Conservation (phyloP, 2,113 vertebrate species). For the Perca schrenkii region DNA sequence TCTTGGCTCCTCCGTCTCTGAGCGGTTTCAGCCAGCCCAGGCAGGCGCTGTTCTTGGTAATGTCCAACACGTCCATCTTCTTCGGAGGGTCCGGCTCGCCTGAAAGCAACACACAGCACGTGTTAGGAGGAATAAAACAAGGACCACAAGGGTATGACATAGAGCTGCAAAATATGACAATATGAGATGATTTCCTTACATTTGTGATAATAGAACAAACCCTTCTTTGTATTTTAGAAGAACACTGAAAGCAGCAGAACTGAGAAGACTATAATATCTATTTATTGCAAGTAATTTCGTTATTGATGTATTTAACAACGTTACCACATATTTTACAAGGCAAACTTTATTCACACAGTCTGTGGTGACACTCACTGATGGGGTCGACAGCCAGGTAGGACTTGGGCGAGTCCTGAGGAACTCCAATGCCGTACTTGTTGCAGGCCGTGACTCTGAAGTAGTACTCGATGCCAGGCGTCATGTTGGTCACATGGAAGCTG, state of each 20-base stretch:
- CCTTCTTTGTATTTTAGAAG: no score
- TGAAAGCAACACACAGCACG: constrained; percentile 58
- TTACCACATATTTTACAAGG: no score
- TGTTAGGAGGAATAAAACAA: background rate
- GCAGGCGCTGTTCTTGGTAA: constrained; percentile 93
- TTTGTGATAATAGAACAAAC: no score
- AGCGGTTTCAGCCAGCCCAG: constrained; percentile 95
- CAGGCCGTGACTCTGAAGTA: constrained; percentile 96
- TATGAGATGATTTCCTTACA: no score
- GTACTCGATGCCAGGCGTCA: constrained; percentile 93
- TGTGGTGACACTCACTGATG: constrained; percentile 88
- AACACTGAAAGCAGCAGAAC: no score
- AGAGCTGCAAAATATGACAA: no score
- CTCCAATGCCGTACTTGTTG: constrained; percentile 96
- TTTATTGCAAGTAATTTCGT: no score
- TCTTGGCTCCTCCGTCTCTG: constrained; percentile 95
- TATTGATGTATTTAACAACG: no score
- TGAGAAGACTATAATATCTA: no score
- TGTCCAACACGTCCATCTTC: constrained; percentile 96
- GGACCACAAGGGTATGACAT: rapidly evolving
- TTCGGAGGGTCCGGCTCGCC: constrained; percentile 98
- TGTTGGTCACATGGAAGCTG: constrained; percentile 92
- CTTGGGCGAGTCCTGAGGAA: constrained; percentile 93
- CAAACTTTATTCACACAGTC: background rate
- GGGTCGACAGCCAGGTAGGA: constrained; percentile 93